Evolutionary conservation across 2,797 vertebrate species (phyloP), one percentile per base, ranked within the genome.

Genomic region (Paramormyrops hopkinsi): DNA sequence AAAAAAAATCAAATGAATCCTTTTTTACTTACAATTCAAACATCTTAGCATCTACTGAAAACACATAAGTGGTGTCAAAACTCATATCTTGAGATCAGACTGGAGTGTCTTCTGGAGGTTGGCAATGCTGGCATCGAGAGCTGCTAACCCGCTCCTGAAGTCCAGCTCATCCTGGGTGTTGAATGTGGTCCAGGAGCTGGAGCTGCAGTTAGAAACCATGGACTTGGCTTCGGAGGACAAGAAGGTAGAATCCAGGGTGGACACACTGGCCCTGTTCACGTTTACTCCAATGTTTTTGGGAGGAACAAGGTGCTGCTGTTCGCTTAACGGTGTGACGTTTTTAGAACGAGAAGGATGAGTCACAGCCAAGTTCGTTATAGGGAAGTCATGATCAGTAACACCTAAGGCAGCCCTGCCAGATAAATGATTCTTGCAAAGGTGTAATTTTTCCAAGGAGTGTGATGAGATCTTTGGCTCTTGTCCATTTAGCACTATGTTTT

Each of bases 51-150:
- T 51, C 48, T 5, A 29, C 5, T 59, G 33, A 41, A 59, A 37
- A 87, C 19, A 41, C 79, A 54, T 5, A 11, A 37, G 5, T 48
- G 6, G 9, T 0, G 97, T 14, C 25, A 14, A 14, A 44, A 46
- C 33, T 62, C 91, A 97, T 69, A 95, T 94, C 91, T 93, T 96
- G 65, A 94, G 90, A 62, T 96, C 97, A 79, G 93, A 94, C 50
- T 96, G 95, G 2, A 99, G 93, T 0, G 97, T 97, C 88, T 92
- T 96, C 94, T 98, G 97, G 87, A 99, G 94, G 87, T 93, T 96
- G 73, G 97, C 97, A 29, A 99, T 99, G 91, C 97, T 98, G 54
- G 97, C 97, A 54, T 99, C 98, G 92, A 99, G 93, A 0, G 97
- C 97, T 0, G 96, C 98, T 89, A 99, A 94, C 17, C 97, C 97